A percentile compares a stretch with the other conserved stretches of the same genome.
These are phyloP conservation scores for Diaphora mendica DNA, from an alignment of 2,888 invertebrate species.

Conservation along the genomic window DNA sequence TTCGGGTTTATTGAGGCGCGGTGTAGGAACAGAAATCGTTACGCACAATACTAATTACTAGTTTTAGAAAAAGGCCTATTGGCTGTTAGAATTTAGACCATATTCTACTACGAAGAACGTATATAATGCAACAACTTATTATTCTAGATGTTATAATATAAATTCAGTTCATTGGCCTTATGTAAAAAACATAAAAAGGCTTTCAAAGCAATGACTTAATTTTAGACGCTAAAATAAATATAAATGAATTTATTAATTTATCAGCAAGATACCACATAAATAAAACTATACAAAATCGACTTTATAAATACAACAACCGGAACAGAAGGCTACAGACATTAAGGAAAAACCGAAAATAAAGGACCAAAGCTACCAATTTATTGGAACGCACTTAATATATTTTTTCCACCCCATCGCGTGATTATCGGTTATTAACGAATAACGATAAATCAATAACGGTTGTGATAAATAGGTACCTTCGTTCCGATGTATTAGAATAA, in stretches of 20 bases:
- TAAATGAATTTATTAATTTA: conserved; percentile 17
- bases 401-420: conserved; percentile 68
- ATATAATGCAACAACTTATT: neutral
- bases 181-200: neutral
- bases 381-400: conserved; percentile 45
- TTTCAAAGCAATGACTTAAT: conserved; percentile 1
- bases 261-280: conserved; percentile 18
- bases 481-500: conserved; percentile 63
- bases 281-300: conserved; percentile 7
- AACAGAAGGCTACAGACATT: conserved; percentile 38
- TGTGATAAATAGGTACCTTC: conserved; percentile 63
- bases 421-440: conserved; percentile 60
- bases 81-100: neutral
- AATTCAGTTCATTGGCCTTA: neutral
- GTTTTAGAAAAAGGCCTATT: neutral
- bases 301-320: conserved; percentile 23
- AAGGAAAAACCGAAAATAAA: conserved; percentile 35
- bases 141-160: neutral
- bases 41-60: neutral
- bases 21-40: neutral
- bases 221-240: conserved; percentile 17
- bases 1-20: neutral
- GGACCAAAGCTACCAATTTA: conserved; percentile 43
- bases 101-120: neutral
- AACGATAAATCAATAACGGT: conserved; percentile 70